Conservation (phyloP, 2,113 vertebrate genomes). For the Ailurus styani region DNA sequence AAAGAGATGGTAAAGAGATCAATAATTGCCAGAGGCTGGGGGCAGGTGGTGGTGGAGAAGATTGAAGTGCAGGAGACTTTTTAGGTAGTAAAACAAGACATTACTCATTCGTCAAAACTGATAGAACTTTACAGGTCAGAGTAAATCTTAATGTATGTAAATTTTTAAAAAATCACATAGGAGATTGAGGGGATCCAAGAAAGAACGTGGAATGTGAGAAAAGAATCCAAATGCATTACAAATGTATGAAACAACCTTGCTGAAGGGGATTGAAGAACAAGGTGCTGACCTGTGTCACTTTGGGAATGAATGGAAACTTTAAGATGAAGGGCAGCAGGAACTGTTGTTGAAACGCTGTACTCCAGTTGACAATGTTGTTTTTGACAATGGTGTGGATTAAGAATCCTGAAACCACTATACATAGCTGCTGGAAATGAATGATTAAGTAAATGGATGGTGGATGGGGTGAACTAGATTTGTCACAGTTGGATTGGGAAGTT, state of each 20-base stretch:
- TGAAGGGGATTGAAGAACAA: background rate
- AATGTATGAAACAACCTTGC: background rate
- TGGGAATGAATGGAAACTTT: background rate
- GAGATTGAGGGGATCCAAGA: background rate
- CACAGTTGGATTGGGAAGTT: background rate
- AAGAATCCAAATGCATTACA: background rate
- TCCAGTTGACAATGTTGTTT: background rate
- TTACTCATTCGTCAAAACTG: background rate
- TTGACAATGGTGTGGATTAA: background rate
- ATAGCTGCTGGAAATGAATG: background rate
- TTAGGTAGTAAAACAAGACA: background rate
- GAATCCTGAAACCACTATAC: background rate
- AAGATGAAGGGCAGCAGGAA: background rate
- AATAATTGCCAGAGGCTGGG: background rate
- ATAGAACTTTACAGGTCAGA: background rate
- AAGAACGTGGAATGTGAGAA: background rate
- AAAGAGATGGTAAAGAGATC: background rate
- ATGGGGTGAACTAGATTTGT: background rate
- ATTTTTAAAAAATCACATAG: background rate
- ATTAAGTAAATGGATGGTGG: background rate
- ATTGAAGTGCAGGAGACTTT: background rate
- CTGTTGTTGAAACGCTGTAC: accelerated
- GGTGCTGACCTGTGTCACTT: background rate
- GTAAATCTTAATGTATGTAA: background rate
- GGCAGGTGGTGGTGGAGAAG: background rate